phyloP scores from a whole-genome alignment of 2,888 invertebrate genomes.

The Mesorhabditis sp. region DNA sequence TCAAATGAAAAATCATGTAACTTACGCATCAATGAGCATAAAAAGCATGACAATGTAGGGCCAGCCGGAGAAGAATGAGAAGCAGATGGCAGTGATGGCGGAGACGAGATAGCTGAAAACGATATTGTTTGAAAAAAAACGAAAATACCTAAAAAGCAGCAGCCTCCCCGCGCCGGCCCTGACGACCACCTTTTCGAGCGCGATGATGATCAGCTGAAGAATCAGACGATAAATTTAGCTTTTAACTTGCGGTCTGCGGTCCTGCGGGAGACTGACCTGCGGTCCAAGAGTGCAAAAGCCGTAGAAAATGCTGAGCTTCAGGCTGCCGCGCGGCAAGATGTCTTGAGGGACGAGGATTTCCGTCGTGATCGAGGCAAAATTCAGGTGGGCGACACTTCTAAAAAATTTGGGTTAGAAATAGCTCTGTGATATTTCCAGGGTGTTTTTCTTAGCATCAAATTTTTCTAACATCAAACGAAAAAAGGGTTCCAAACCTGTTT shows the following conservation, averaged over 20 bases:
- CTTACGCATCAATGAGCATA: slow-evolving; percentile 53
- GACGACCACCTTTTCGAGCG: slow-evolving; percentile 37
- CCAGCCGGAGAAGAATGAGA: slow-evolving; percentile 35
- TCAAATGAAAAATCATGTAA: not conserved
- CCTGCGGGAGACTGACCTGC: slow-evolving; percentile 25
- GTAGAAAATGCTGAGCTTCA: slow-evolving; percentile 47
- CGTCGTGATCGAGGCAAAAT: slow-evolving; percentile 57
- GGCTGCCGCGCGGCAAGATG: slow-evolving; percentile 48
- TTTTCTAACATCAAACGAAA: not conserved
- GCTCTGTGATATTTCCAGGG: not conserved
- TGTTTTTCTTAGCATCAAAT: slow-evolving; percentile 7
- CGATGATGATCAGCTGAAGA: slow-evolving; percentile 41
- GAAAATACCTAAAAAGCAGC: slow-evolving; percentile 31
- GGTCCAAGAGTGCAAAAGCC: slow-evolving; percentile 49
- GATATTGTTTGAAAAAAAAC: slow-evolving; percentile 28
- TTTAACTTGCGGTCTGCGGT: too few relatives aligned
- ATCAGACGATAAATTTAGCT: not conserved
- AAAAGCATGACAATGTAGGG: slow-evolving; percentile 48
- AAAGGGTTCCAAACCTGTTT: too few relatives aligned
- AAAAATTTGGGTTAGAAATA: slow-evolving; percentile 8
- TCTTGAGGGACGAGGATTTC: slow-evolving; percentile 52
- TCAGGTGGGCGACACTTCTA: slow-evolving; percentile 49
- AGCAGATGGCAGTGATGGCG: slow-evolving; percentile 20
- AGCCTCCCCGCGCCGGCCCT: slow-evolving; percentile 39
- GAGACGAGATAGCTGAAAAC: not conserved